Evolutionary conservation across 2,797 vertebrate species (phyloP).

Genomic region (Peromyscus eremicus): DNA sequence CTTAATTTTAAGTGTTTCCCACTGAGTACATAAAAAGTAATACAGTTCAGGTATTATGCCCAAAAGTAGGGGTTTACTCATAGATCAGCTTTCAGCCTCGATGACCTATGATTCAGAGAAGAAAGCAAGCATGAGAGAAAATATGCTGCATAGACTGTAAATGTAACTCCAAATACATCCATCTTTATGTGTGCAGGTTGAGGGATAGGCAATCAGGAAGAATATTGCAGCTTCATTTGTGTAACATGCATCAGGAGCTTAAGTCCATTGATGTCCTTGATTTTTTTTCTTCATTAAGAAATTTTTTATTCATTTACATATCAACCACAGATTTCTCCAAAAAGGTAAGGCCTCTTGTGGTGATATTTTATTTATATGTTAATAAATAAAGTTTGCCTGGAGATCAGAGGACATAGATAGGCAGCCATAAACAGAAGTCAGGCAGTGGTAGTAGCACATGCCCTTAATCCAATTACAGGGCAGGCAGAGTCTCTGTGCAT

Average conservation of each 20-base stretch:
- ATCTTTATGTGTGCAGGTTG: background rate
- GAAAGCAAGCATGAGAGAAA: background rate
- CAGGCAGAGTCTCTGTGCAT: too few relatives aligned
- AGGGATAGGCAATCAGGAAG: background rate
- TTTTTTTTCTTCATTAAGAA: background rate
- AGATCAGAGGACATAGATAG: too few relatives aligned
- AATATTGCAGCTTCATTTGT: background rate
- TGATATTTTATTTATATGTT: too few relatives aligned
- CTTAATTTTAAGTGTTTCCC: constrained; percentile 45
- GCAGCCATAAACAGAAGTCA: too few relatives aligned
- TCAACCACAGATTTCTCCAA: too few relatives aligned
- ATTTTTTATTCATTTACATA: too few relatives aligned
- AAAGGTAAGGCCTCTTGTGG: too few relatives aligned
- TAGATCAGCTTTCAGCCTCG: background rate
- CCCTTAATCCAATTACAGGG: too few relatives aligned
- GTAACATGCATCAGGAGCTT: background rate
- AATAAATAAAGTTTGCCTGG: too few relatives aligned
- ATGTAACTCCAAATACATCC: background rate
- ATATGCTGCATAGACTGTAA: background rate
- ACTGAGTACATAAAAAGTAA: background rate
- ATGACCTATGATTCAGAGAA: background rate
- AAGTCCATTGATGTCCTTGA: background rate
- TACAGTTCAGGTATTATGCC: background rate
- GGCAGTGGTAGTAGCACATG: too few relatives aligned
- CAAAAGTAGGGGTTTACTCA: background rate